Percentiles rank a stretch among this genome's conserved stretches.
These are phyloP conservation scores for Ceratoteleas bidentatus DNA, from an alignment of 1,140 invertebrate species.

Conservation along the genomic window DNA sequence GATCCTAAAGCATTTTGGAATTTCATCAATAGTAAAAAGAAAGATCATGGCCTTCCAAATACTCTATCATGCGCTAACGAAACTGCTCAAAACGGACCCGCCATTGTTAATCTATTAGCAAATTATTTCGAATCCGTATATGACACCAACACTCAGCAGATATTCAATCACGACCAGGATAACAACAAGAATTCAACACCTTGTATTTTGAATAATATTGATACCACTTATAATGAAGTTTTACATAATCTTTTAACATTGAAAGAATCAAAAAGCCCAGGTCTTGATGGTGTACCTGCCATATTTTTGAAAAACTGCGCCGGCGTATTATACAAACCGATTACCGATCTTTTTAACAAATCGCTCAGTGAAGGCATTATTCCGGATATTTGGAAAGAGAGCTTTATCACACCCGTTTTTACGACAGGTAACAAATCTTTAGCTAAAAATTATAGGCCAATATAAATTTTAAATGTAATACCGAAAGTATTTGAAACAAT, in stretches of 20 bases:
- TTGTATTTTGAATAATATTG: conserved; percentile 7
- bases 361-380: background rate
- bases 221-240: background rate
- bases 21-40: conserved; percentile 3
- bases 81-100: background rate
- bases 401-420: conserved; percentile 4
- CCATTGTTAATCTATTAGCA: conserved; percentile 1
- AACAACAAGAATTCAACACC: background rate
- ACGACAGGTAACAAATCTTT: conserved; percentile 5
- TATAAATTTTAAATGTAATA: background rate
- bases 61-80: background rate
- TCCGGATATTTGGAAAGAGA: conserved; percentile 1
- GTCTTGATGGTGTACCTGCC: conserved; percentile 1
- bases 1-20: conserved; percentile 20
- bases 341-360: conserved; percentile 3
- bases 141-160: background rate
- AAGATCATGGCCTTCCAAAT: conserved; percentile 8
- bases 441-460: background rate
- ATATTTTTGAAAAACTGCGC: conserved; percentile 7
- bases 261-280: conserved; percentile 4
- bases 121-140: conserved; percentile 14
- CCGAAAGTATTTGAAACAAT: background rate
- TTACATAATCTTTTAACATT: conserved; percentile 1
- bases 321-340: background rate
- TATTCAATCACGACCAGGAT: conserved; percentile 8